Evolutionary conservation across 2,797 vertebrate species (phyloP), one percentile per base, ranked within the genome.

Genomic region (Sebastes variabilis): DNA sequence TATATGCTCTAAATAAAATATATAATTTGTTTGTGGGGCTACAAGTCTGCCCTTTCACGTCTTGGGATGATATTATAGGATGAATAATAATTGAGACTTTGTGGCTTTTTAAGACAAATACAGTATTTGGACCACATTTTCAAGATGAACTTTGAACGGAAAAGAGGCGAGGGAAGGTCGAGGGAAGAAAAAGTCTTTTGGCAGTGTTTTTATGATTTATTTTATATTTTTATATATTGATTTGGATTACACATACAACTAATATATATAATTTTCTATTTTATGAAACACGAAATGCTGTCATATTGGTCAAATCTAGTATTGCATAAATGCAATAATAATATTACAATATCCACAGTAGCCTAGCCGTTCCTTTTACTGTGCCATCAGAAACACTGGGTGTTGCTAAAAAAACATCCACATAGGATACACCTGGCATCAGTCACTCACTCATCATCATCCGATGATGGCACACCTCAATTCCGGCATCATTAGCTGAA

Each of bases 371-470:
- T 61, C 22, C 10, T 38, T 25, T 49, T 25, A 7, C 6, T 24
- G 5, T 72, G 10, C n/a, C 27, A 54, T 72, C 11, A 65, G 54
- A 65, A 60, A 49, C 14, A 25, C 0, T 34, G 69, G 36, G n/a
- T 10, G 56, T 69, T 59, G 16, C 46, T 52, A 29, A 32, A 22
- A 30, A 65, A 64, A 55, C 52, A 13, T 74, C 38, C 62, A 16
- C 14, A 38, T 8, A 72, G 75, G 76, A 89, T 72, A 73, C 74
- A 83, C 36, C 70, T 82, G 83, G 77, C 36, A 36, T 73, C 72
- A 24, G 32, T 68, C 0, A 2, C 46, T 54, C 38, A 22, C 22
- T 56, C 64, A 54, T n/a, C 8, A 22, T 54, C 32, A 27, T 78
- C 60, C 42, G 1, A 72, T 61, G 52, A 72, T n/a, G 16, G 12